phyloP scores from a whole-genome alignment of 2,113 vertebrate species.

The Nasalis larvatus region DNA sequence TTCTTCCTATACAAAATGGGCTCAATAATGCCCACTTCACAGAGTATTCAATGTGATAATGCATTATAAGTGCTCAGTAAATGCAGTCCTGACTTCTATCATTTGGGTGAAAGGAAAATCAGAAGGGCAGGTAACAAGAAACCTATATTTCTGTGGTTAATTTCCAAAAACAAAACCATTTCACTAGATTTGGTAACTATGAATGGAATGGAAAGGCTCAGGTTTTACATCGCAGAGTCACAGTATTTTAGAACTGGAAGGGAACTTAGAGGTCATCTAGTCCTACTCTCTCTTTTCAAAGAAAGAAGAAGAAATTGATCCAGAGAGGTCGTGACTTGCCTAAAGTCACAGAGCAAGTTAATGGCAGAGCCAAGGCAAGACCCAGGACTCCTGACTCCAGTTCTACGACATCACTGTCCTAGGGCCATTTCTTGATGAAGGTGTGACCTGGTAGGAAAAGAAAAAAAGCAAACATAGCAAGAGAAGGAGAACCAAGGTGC shows the following conservation, averaged over 20 bases:
- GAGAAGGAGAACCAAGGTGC: neutral
- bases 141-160: neutral
- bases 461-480: neutral
- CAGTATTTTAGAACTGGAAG: neutral
- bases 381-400: neutral
- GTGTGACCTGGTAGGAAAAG: neutral
- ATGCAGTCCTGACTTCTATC: neutral
- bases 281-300: neutral
- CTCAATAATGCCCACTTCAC: neutral
- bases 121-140: neutral
- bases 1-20: neutral
- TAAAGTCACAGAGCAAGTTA: conserved; percentile 40
- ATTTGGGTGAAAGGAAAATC: neutral
- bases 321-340: neutral
- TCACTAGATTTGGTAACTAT: neutral
- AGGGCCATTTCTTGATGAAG: conserved; percentile 5
- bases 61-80: neutral
- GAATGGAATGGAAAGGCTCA: neutral
- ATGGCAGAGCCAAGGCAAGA: neutral
- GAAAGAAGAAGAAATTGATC: neutral
- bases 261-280: neutral
- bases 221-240: neutral
- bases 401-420: neutral
- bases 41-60: neutral
- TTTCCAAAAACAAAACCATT: conserved; percentile 17